phyloP scores from a whole-genome alignment of 1,140 invertebrate genomes.

The Camponotus pennsylvanicus region DNA sequence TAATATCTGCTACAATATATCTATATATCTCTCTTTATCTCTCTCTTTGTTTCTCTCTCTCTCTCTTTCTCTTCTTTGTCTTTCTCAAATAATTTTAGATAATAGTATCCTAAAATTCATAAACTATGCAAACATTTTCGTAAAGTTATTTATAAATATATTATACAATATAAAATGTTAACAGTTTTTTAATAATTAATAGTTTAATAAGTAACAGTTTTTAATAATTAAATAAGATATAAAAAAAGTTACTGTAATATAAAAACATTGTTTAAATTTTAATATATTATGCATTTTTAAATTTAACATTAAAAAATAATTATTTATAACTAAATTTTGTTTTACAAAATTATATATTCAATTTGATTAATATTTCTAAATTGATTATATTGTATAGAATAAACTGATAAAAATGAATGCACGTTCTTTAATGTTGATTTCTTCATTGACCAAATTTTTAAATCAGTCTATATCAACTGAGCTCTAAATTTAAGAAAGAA shows the following conservation, averaged over 20 bases:
- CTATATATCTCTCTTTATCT: too few species aligned
- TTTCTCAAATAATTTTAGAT: not conserved
- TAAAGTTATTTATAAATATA: constrained; percentile 19
- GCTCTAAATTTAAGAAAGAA: constrained; percentile 24
- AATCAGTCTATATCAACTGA: not conserved
- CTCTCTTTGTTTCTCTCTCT: too few species aligned
- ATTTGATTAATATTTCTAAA: constrained; percentile 1
- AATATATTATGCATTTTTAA: not conserved
- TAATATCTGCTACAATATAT: constrained; percentile 5
- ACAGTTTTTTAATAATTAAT: not conserved
- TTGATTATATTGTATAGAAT: constrained; percentile 21
- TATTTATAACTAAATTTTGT: too few species aligned
- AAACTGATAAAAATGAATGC: not conserved
- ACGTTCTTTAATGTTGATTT: not conserved
- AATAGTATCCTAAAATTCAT: constrained; percentile 25
- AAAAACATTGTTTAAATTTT: not conserved
- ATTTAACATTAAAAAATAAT: not conserved
- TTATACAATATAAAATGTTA: not conserved
- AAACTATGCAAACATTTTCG: constrained; percentile 52
- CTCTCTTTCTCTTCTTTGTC: too few species aligned
- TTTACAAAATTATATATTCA: too few species aligned
- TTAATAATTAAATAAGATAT: constrained; percentile 5
- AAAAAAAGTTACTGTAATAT: constrained; percentile 23
- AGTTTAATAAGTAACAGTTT: too few species aligned
- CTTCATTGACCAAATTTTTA: not conserved